Percentiles rank a stretch among this genome's conserved stretches.
Evolutionary conservation across 23 tunicate species (phyloP).

Genomic region (Trididemnum clinides): DNA sequence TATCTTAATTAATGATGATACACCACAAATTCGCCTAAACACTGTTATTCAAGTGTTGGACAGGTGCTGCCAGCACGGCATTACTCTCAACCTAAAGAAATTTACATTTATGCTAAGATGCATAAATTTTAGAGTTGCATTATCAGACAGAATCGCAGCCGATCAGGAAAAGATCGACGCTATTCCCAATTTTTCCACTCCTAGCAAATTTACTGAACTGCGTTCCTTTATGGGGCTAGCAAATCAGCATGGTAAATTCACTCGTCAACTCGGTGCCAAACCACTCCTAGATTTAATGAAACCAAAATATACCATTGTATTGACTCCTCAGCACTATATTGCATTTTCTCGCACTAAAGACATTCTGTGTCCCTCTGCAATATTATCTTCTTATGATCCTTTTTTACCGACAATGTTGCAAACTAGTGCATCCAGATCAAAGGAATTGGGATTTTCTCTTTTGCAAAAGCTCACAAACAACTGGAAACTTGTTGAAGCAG

Average conservation of each 20-base stretch:
- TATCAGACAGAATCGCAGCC: too few species aligned
- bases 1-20: background rate
- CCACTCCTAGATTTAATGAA: background rate
- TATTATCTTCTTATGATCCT: too few species aligned
- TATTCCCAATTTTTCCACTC: background rate
- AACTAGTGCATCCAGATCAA: too few species aligned
- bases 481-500: background rate
- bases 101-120: background rate
- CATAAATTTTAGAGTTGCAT: too few species aligned
- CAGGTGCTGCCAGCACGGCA: background rate
- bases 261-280: background rate
- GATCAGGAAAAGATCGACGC: too few species aligned
- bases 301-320: background rate
- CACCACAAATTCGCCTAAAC: background rate
- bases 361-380: too few species aligned
- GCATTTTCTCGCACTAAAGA: too few species aligned
- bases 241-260: background rate
- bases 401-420: too few species aligned
- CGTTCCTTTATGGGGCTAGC: constrained; percentile 6
- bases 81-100: background rate
- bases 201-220: background rate
- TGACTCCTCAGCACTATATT: too few species aligned
- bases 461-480: too few species aligned
- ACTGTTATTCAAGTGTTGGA: background rate
- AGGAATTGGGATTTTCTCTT: too few species aligned